phyloP scores from a whole-genome alignment of 1,140 invertebrate species.

The Temnothorax nylanderi region DNA sequence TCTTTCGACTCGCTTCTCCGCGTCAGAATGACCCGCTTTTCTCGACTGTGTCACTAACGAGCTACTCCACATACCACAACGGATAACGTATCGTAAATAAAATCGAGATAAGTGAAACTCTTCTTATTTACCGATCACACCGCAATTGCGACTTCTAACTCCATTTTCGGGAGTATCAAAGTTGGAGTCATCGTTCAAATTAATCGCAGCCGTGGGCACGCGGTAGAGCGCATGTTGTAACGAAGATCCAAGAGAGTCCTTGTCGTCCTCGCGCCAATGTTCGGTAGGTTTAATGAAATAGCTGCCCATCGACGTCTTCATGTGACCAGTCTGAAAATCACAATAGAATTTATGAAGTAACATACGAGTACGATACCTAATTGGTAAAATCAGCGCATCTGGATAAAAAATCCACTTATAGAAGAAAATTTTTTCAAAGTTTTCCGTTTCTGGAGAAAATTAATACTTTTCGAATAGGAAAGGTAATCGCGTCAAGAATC shows the following conservation, averaged over 20 bases:
- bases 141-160: constrained; percentile 73
- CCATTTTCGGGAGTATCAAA: constrained; percentile 65
- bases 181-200: constrained; percentile 53
- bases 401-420: neutral
- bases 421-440: neutral
- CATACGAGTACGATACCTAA: neutral
- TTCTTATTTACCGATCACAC: constrained; percentile 79
- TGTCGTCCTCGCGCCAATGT: constrained; percentile 81
- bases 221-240: constrained; percentile 81
- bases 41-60: neutral
- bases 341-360: neutral
- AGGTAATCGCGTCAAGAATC: neutral
- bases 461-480: neutral
- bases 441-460: neutral
- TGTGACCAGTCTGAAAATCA: constrained; percentile 87
- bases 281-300: constrained; percentile 89
- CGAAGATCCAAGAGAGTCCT: constrained; percentile 75
- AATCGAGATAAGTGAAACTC: neutral
- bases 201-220: constrained; percentile 37
- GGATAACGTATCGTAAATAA: constrained; percentile 2
- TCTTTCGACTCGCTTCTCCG: neutral
- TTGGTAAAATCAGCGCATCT: neutral
- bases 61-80: neutral
- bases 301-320: constrained; percentile 87
- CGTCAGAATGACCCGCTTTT: neutral